Evolutionary conservation across 2,888 invertebrate genomes (phyloP).

Genomic region (Catocala fraxini): DNA sequence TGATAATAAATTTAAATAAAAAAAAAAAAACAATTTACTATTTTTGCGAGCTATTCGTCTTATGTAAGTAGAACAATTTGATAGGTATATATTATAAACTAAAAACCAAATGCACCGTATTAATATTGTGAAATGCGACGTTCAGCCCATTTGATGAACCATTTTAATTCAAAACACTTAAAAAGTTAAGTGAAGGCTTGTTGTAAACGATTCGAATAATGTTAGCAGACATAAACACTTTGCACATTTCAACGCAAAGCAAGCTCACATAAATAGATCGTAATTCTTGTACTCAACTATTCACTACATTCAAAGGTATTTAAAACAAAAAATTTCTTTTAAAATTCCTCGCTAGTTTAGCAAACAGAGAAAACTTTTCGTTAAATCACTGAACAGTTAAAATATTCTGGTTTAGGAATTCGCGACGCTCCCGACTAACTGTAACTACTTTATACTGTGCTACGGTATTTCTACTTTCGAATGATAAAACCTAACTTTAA

Average conservation of each 20-base stretch:
- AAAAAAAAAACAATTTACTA: too few relatives aligned
- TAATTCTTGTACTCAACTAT: slow-evolving; percentile 27
- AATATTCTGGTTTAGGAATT: slow-evolving; percentile 25
- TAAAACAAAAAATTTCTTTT: slow-evolving; percentile 24
- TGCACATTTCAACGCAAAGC: slow-evolving; percentile 26
- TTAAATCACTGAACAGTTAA: slow-evolving; percentile 41
- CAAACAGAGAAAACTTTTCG: slow-evolving; percentile 27
- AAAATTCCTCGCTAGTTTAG: slow-evolving; percentile 21
- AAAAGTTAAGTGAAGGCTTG: neutral
- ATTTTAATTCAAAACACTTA: neutral
- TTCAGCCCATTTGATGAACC: neutral
- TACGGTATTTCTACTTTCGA: slow-evolving; percentile 9
- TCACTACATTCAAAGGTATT: slow-evolving; percentile 11
- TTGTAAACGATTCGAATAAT: slow-evolving; percentile 37
- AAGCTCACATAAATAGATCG: slow-evolving; percentile 33
- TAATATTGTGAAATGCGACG: too few relatives aligned
- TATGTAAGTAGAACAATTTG: too few relatives aligned
- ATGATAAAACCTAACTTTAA: slow-evolving; percentile 6
- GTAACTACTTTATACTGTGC: slow-evolving; percentile 5
- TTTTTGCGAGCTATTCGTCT: too few relatives aligned
- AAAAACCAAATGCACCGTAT: too few relatives aligned
- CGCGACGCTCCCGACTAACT: slow-evolving; percentile 7
- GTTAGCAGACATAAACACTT: slow-evolving; percentile 19
- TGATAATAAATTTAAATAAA: too few relatives aligned
- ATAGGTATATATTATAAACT: too few relatives aligned